Percentiles rank a stretch among this genome's conserved stretches.
These are phyloP conservation scores for Coenonympha glycerion DNA, from an alignment of 2,888 invertebrate species.

Conservation along the genomic window DNA sequence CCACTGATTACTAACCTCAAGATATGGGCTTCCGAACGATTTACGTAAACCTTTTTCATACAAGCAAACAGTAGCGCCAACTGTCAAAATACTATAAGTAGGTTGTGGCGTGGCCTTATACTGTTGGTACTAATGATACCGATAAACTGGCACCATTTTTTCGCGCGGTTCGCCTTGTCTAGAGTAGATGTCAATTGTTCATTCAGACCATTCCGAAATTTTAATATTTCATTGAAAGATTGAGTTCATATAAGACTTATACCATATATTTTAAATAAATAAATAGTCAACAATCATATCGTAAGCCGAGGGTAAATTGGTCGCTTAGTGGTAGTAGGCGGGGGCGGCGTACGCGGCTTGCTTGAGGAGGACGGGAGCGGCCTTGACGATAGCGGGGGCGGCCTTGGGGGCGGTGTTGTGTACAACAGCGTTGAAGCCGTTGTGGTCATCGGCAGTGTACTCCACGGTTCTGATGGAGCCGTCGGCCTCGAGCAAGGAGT, in stretches of 20 bases:
- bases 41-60: too few relatives aligned
- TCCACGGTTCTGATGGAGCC: slow-evolving; percentile 74
- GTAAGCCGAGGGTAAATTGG: neutral
- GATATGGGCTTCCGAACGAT: too few relatives aligned
- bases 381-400: slow-evolving; percentile 46
- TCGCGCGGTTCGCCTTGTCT: too few relatives aligned
- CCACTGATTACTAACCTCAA: too few relatives aligned
- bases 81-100: too few relatives aligned
- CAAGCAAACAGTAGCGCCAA: too few relatives aligned
- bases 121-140: too few relatives aligned
- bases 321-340: slow-evolving; percentile 28
- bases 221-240: neutral
- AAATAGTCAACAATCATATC: slow-evolving; percentile 18
- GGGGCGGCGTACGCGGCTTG: slow-evolving; percentile 50
- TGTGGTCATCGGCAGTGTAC: slow-evolving; percentile 70
- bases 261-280: slow-evolving; percentile 20
- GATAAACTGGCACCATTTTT: too few relatives aligned
- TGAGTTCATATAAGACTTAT: slow-evolving; percentile 8
- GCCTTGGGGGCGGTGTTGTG: slow-evolving; percentile 53
- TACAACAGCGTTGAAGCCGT: slow-evolving; percentile 57
- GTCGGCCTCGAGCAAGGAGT: slow-evolving; percentile 74
- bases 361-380: slow-evolving; percentile 53
- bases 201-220: too few relatives aligned
- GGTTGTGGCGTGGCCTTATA: too few relatives aligned
- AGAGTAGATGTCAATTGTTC: too few relatives aligned